phyloP scores from a whole-genome alignment of 1,140 invertebrate genomes.

The Metaphire vulgaris region DNA sequence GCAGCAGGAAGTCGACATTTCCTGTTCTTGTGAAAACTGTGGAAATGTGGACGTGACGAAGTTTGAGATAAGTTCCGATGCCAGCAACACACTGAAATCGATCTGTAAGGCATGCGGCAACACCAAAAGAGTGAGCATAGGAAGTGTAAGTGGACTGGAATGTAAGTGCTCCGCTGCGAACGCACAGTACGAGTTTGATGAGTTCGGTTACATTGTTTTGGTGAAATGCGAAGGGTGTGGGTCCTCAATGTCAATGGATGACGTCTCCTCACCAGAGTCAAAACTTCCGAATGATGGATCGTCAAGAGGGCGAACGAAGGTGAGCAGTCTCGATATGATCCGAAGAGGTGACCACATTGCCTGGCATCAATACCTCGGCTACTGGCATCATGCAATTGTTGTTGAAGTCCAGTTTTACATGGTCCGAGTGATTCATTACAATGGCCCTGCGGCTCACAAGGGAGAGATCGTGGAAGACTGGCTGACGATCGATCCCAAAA shows the following conservation, averaged over 20 bases:
- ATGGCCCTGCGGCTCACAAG: background rate
- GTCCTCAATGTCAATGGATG: background rate
- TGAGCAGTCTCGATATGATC: background rate
- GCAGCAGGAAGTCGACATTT: too few relatives aligned
- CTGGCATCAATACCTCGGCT: conserved; percentile 13
- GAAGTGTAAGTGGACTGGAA: background rate
- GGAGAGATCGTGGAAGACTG: conserved; percentile 12
- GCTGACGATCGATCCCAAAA: background rate
- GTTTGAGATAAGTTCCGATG: background rate
- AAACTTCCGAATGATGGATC: background rate
- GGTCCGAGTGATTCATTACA: conserved; percentile 18
- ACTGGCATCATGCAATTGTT: conserved; percentile 24
- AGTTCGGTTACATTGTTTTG: background rate
- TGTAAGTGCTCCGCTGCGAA: background rate
- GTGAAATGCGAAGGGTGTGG: background rate
- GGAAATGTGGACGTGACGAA: background rate
- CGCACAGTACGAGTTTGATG: background rate
- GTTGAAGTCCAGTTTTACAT: background rate
- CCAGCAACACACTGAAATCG: background rate
- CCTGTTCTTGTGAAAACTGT: too few relatives aligned
- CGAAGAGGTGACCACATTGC: conserved; percentile 14
- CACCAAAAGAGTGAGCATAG: background rate
- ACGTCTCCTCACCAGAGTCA: too few relatives aligned
- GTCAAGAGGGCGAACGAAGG: background rate
- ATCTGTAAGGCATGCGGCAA: background rate